A percentile compares a stretch with the other conserved stretches of the same genome.
Conservation (phyloP, 2,113 vertebrate species). For the Scartelaos histophorus region DNA sequence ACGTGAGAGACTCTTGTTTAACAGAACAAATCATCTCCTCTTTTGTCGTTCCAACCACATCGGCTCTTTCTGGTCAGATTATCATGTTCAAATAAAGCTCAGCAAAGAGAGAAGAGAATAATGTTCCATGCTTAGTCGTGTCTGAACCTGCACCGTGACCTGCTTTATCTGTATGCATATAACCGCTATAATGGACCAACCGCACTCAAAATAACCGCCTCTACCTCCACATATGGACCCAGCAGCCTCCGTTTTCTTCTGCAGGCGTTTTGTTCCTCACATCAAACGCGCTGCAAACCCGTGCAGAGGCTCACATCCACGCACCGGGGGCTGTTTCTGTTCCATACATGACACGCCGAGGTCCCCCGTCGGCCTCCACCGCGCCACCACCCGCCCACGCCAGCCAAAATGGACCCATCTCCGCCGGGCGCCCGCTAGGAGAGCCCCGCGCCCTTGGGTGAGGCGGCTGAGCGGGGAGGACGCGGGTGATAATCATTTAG, state of each 20-base stretch:
- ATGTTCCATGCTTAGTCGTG: background rate
- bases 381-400: constrained; percentile 26
- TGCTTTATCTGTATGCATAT: constrained; percentile 1
- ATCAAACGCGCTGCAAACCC: constrained; percentile 14
- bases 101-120: too few relatives aligned
- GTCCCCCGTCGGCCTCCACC: constrained; percentile 12
- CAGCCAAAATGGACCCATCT: constrained; percentile 31
- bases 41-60: too few relatives aligned
- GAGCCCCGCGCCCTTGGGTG: constrained; percentile 6
- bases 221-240: constrained; percentile 14
- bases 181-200: background rate
- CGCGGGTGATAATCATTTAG: background rate
- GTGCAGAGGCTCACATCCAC: constrained; percentile 19
- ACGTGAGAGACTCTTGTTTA: too few relatives aligned
- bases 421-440: constrained; percentile 16
- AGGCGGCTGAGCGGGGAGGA: background rate
- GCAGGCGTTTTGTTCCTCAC: constrained; percentile 26
- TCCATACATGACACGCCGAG: constrained; percentile 2
- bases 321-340: constrained; percentile 12
- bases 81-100: too few relatives aligned
- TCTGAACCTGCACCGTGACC: background rate
- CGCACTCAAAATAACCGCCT: constrained; percentile 29
- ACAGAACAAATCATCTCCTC: too few relatives aligned
- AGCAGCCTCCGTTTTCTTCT: constrained; percentile 4
- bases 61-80: too few relatives aligned